phyloP scores from a whole-genome alignment of 2,113 vertebrate genomes.

The Lichenostomus cassidix region DNA sequence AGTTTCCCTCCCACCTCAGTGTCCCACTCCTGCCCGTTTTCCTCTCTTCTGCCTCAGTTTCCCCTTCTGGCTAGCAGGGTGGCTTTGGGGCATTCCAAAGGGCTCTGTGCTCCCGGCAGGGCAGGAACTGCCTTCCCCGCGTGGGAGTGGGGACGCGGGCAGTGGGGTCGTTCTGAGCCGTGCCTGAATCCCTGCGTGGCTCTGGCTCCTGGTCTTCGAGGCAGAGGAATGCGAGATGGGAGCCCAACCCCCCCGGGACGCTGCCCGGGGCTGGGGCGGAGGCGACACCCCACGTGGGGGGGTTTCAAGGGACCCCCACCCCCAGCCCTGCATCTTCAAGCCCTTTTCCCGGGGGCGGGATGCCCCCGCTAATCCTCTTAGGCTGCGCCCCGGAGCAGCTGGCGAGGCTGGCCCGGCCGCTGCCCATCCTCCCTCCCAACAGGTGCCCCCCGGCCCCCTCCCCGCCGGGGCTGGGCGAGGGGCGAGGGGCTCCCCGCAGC shows the following conservation, averaged over 20 bases:
- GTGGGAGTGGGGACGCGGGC: neutral
- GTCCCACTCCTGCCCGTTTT: neutral
- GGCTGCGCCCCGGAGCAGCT: slow-evolving; percentile 41
- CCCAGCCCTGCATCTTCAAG: neutral
- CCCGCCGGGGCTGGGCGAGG: neutral
- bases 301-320: neutral
- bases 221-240: neutral
- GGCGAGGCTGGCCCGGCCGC: neutral
- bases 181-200: neutral
- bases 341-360: neutral
- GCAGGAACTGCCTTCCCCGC: neutral
- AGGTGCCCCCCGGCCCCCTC: slow-evolving; percentile 30
- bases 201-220: neutral
- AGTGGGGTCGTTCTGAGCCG: neutral
- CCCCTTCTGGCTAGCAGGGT: too few species aligned
- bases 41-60: neutral
- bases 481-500: neutral
- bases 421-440: slow-evolving; percentile 24
- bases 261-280: neutral
- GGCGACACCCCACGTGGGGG: neutral
- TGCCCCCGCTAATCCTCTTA: slow-evolving; percentile 37
- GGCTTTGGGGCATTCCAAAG: neutral
- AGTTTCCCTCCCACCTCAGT: neutral
- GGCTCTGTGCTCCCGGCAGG: neutral
- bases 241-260: neutral